These are phyloP conservation scores for Danionella dracula DNA, from an alignment of 2,797 vertebrate species.

Conservation along the genomic window DNA sequence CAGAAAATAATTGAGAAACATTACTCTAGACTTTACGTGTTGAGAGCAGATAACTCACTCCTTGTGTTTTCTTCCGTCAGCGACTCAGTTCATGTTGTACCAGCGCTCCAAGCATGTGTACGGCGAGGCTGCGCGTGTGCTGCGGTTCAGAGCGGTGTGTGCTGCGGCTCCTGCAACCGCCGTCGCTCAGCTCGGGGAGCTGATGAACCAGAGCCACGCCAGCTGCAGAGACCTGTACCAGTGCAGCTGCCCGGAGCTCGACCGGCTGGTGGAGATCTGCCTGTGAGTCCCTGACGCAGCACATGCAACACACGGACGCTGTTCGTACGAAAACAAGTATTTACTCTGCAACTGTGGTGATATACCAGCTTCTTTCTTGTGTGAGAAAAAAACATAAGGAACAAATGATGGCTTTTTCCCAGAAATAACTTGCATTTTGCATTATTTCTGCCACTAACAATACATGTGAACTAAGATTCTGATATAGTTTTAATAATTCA, in stretches of 20 bases:
- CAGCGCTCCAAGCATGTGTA: constrained; percentile 92
- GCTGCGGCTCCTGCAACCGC: constrained; percentile 67
- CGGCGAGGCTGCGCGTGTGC: constrained; percentile 85
- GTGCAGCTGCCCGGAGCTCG: constrained; percentile 92
- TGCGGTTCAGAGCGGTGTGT: constrained; percentile 83
- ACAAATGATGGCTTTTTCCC: too few relatives aligned
- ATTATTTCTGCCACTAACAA: too few relatives aligned
- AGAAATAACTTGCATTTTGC: too few relatives aligned
- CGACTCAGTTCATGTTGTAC: constrained; percentile 80
- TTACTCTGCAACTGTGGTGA: too few relatives aligned
- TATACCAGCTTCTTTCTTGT: too few relatives aligned
- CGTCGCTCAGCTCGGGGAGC: constrained; percentile 76
- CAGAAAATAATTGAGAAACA: too few relatives aligned
- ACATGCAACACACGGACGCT: not conserved
- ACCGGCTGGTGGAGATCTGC: constrained; percentile 89
- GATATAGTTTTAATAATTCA: too few relatives aligned
- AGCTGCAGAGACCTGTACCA: constrained; percentile 93
- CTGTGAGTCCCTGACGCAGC: constrained; percentile 71
- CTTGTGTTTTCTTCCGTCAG: constrained; percentile 51
- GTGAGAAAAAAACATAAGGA: too few relatives aligned
- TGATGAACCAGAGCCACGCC: constrained; percentile 91
- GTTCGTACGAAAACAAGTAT: not conserved
- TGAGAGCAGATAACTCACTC: not conserved
- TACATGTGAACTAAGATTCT: too few relatives aligned
- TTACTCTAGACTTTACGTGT: too few relatives aligned